A percentile compares a stretch with the other conserved stretches of the same genome.
These are phyloP conservation scores for Frankliniella fusca DNA, from an alignment of 2,888 invertebrate genomes.

Conservation along the genomic window DNA sequence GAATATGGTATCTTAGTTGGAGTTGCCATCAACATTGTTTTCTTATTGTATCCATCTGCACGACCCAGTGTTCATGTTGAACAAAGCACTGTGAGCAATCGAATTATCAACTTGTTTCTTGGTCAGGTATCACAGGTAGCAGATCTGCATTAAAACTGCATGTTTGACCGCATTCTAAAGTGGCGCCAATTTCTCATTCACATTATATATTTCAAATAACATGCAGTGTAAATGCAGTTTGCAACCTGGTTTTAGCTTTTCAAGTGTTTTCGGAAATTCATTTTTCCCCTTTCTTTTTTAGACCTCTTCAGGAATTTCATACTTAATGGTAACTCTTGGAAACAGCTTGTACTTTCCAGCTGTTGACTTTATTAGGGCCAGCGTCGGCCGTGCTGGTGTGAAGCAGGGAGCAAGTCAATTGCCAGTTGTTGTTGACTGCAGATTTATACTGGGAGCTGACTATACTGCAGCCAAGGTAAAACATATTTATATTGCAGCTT, in stretches of 20 bases:
- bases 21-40: slow-evolving; percentile 71
- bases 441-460: slow-evolving; percentile 74
- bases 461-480: slow-evolving; percentile 72
- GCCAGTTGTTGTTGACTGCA: slow-evolving; percentile 77
- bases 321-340: slow-evolving; percentile 71
- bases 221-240: not conserved
- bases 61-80: slow-evolving; percentile 71
- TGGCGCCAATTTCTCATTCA: not conserved
- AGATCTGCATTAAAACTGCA: not conserved
- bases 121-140: not conserved
- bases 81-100: slow-evolving; percentile 58
- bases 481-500: slow-evolving; percentile 12
- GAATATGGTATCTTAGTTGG: slow-evolving; percentile 82
- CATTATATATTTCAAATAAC: not conserved
- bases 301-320: slow-evolving; percentile 65
- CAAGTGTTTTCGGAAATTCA: not conserved
- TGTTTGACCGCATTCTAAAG: not conserved
- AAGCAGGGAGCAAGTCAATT: slow-evolving; percentile 65
- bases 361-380: slow-evolving; percentile 74
- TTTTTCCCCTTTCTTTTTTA: slow-evolving; percentile 46
- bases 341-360: slow-evolving; percentile 80
- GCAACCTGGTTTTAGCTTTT: too few relatives aligned
- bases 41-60: slow-evolving; percentile 75
- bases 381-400: slow-evolving; percentile 68
- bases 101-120: not conserved